Conservation (phyloP, 2,113 vertebrate species). For the Oncorhynchus masou region DNA sequence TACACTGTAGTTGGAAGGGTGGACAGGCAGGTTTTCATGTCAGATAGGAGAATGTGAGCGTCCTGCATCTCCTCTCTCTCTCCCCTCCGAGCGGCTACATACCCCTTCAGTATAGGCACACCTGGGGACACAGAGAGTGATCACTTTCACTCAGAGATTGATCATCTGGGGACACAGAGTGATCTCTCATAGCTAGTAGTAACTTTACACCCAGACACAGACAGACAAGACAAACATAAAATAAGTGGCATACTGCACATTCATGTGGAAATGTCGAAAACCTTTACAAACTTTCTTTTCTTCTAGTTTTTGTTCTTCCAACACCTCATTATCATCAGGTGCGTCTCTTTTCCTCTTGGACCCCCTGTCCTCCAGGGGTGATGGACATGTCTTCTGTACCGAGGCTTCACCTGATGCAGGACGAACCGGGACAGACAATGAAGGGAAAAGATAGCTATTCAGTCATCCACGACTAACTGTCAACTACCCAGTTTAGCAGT, state of each 20-base stretch:
- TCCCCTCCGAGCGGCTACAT: slow-evolving; percentile 86
- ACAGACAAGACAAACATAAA: no score
- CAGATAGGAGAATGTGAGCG: slow-evolving; percentile 85
- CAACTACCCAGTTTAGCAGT: neutral
- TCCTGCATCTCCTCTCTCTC: slow-evolving; percentile 98
- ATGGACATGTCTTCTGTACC: no score
- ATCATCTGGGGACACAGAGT: no score
- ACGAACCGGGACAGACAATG: no score
- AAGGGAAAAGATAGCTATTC: no score
- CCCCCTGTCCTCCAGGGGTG: slow-evolving; percentile 54
- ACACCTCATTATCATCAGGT: slow-evolving; percentile 65
- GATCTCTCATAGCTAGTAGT: no score
- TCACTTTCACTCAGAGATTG: no score
- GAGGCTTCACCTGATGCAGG: no score
- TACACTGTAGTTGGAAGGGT: slow-evolving; percentile 80
- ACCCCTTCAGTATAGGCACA: slow-evolving; percentile 81
- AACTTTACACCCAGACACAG: no score
- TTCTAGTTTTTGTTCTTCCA: slow-evolving; percentile 72
- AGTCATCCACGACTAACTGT: neutral
- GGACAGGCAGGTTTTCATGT: slow-evolving; percentile 75
- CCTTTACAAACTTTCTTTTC: slow-evolving; percentile 99
- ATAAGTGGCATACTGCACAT: slow-evolving; percentile 40
- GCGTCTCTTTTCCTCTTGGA: slow-evolving; percentile 78
- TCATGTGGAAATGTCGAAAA: slow-evolving; percentile 84
- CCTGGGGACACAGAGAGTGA: slow-evolving; percentile 34